Percentiles rank a stretch among this genome's conserved stretches.
phyloP scores from a whole-genome alignment of 1,140 invertebrate species.

The Macrocentrus cingulum region DNA sequence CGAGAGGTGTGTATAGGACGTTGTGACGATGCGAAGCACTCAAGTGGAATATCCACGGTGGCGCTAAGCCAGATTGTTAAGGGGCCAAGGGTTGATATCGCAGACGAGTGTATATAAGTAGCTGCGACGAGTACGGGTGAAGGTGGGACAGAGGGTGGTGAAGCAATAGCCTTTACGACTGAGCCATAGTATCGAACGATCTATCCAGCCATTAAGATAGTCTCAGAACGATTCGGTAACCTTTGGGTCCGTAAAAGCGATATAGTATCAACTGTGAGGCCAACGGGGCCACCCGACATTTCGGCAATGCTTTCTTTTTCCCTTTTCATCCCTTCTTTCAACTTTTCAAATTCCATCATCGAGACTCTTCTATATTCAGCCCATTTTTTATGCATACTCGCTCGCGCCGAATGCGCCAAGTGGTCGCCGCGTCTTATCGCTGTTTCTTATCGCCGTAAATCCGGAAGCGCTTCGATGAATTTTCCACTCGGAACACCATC shows the following conservation, averaged over 20 bases:
- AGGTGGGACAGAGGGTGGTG: constrained; percentile 40
- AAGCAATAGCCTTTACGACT: constrained; percentile 61
- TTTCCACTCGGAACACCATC: constrained; percentile 12
- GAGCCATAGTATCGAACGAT: constrained; percentile 61
- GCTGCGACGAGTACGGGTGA: constrained; percentile 7
- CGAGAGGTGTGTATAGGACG: constrained; percentile 40
- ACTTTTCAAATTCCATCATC: constrained; percentile 2
- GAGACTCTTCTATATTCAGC: constrained; percentile 24
- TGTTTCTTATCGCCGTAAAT: constrained; percentile 22
- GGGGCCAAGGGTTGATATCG: constrained; percentile 27
- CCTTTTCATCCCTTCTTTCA: constrained; percentile 10
- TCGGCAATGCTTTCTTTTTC: constrained; percentile 41
- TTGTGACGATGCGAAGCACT: constrained; percentile 21
- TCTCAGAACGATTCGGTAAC: constrained; percentile 61
- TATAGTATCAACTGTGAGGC: constrained; percentile 56
- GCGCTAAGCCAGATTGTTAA: constrained; percentile 42
- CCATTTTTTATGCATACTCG: constrained; percentile 23
- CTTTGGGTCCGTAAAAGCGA: constrained; percentile 59
- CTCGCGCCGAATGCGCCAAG: constrained; percentile 21
- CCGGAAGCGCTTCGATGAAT: constrained; percentile 27
- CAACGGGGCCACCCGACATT: constrained; percentile 41
- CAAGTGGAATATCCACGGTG: constrained; percentile 30
- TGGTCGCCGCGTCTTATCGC: constrained; percentile 16
- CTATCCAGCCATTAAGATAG: constrained; percentile 61
- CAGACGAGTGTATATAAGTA: constrained; percentile 18